A percentile compares a stretch with the other conserved stretches of the same genome.
These are phyloP conservation scores for Microctenopoma lineatum DNA, from an alignment of 2,797 vertebrate genomes.

Conservation along the genomic window DNA sequence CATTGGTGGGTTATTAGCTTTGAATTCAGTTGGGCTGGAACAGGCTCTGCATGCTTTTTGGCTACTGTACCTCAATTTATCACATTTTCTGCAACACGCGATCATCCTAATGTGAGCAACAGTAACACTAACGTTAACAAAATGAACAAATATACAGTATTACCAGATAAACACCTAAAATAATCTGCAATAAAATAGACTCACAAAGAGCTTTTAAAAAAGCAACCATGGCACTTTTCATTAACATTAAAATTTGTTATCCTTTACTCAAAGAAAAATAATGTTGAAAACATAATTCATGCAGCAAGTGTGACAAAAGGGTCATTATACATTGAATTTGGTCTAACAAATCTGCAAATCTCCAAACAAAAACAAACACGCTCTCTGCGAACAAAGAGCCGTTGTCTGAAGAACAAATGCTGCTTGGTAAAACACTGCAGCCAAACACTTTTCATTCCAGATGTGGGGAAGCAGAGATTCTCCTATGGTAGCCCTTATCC, in stretches of 20 bases:
- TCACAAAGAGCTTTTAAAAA: conserved; percentile 41
- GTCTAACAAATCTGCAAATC: conserved; percentile 36
- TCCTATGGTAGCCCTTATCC: conserved; percentile 38
- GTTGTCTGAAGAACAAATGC: conserved; percentile 24
- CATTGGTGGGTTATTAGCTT: conserved; percentile 48
- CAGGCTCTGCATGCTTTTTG: conserved; percentile 67
- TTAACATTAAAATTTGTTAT: conserved; percentile 33
- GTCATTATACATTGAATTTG: conserved; percentile 36
- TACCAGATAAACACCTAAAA: conserved; percentile 57
- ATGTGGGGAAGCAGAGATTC: conserved; percentile 26
- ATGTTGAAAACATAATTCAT: conserved; percentile 55
- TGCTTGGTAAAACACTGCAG: conserved; percentile 13
- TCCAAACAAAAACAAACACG: conserved; percentile 33
- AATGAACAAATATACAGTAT: conserved; percentile 59
- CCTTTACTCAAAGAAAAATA: conserved; percentile 25
- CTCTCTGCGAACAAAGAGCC: conserved; percentile 30
- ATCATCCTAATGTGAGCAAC: conserved; percentile 39
- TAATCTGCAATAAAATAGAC: conserved; percentile 36
- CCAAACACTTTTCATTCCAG: conserved; percentile 48
- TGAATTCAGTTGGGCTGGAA: conserved; percentile 41
- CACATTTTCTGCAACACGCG: conserved; percentile 60
- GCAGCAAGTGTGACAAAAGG: conserved; percentile 52
- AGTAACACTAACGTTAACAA: conserved; percentile 50
- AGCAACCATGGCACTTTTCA: conserved; percentile 59
- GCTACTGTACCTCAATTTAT: conserved; percentile 62